Evolutionary conservation across 2,797 vertebrate species (phyloP), one percentile per base, ranked within the genome.

Genomic region (Knipowitschia caucasica): DNA sequence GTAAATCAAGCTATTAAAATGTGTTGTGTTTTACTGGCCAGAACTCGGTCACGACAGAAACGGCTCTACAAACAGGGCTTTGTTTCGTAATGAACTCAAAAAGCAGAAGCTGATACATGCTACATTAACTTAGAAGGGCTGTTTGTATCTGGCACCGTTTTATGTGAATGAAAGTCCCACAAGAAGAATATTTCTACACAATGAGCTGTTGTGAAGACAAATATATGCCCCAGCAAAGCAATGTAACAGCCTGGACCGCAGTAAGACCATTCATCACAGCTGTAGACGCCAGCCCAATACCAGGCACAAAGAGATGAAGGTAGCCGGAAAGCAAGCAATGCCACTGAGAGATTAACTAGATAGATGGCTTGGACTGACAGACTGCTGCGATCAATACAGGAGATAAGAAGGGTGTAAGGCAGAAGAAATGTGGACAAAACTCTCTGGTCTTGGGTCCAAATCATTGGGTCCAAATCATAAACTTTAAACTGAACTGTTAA

Each of bases 71-170:
- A 61, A 42, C 9, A 49, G 42, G 21, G 68, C 52, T 51, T 46
- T 10, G 36, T 17, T 38, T 66, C 75, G 64, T 61, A 53, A 56
- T 11, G 40, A 44, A 31, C 50, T 43, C 40, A 59, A 12, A 23
- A 15, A 56, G 36, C 46, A 80, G 78, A 73, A 83, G 66, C 70
- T 84, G 72, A 59, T 29, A 31, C 67, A 62, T 60, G 78, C 78
- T 76, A 75, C 69, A 64, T 57, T 24, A 14, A 6, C 57, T 25
- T 53, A 70, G 53, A 64, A 74, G 26, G 7, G 43, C 40, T 59
- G 50, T 68, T 66, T 67, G 59, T 54, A 61, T 66, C 61, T 73
- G 67, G 50, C 68, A 61, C 17, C 66, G 62, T 77, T 58, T 58
- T 62, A 50, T 21, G 53, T 45, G 62, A 81, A 75, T 47, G 66